Base-by-base conservation (phyloP, 2,797 vertebrate genomes). In the Prunella strophiata region DNA sequence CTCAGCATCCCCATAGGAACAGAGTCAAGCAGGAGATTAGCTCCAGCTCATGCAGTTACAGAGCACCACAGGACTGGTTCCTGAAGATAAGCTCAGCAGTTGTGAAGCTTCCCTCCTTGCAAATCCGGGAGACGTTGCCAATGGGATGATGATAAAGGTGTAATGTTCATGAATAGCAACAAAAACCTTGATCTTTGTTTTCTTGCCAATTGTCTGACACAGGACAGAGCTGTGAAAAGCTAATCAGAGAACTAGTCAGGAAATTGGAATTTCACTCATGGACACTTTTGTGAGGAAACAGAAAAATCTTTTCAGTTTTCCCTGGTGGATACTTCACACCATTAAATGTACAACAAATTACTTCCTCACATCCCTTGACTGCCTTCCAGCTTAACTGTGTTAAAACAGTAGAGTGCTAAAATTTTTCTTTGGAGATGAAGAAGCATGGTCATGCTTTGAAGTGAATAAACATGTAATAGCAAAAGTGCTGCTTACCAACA, bases 351-450 rank as follows among this genome's bases (percentile, higher is more conserved):
- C 78, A 83, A 78, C 78, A 95, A 88, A 94, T 1, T 3, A 80
- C 68, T 95, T 88, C 78, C 42, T 95, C 62, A n/a, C 40, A 62
- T 82, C 50, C 62, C 88, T 58, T 94, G 79, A 88, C 85, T 94
- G 58, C 62, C 66, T 92, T 85, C 47, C 86, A 93, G 84, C 36
- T 92, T 85, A 91, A 80, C 78, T 50, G 43, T 67, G 47, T 61
- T 93, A 93, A 94, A 94, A 93, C 18, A 78, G 42, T 32, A 27
- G n/a, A 91, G 75, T 72, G 78, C 18, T 91, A 95, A 94, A 94
- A 92, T 91, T 21, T 4, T 51, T 91, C 66, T 89, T 91, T 65
- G 38, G 72, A 94, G 66, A 91, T 66, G 32, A 93, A 92, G 51
- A 25, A 70, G 20, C 17, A 40, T 47, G 51, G 61, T 71, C 72